Percentiles rank a stretch among this genome's conserved stretches.
phyloP scores from a whole-genome alignment of 2,113 vertebrate species.

The Formicarius rufipectus region DNA sequence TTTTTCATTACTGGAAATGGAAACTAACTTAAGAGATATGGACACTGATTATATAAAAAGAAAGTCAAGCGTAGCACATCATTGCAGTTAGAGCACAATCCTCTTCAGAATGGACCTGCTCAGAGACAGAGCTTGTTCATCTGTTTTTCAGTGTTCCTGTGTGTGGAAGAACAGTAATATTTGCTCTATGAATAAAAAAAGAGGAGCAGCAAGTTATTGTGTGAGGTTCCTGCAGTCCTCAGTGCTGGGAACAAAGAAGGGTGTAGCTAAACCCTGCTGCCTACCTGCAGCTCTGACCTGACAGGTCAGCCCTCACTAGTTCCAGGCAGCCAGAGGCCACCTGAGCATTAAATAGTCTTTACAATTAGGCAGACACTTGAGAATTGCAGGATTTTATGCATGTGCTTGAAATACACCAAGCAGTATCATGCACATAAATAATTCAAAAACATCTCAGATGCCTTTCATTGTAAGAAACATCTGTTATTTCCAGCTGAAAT shows the following conservation, averaged over 20 bases:
- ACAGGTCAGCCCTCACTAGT: neutral
- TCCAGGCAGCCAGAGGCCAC: neutral
- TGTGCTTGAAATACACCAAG: neutral
- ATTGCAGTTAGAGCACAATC: neutral
- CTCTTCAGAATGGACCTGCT: neutral
- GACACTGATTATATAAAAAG: neutral
- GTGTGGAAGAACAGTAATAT: accelerated
- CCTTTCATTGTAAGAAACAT: neutral
- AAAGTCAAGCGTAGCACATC: neutral
- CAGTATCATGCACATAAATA: neutral
- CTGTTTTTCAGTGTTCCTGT: neutral
- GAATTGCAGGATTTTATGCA: neutral
- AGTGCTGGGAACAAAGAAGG: neutral
- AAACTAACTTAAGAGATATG: neutral
- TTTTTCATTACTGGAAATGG: neutral
- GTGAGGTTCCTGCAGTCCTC: neutral
- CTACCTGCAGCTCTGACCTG: neutral
- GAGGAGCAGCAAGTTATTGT: neutral
- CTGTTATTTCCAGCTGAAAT: neutral
- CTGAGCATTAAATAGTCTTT: neutral
- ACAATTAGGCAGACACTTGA: neutral
- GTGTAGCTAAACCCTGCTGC: neutral
- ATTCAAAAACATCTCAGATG: neutral
- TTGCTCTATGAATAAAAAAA: neutral
- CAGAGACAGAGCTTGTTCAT: neutral